A percentile compares a stretch with the other conserved stretches of the same genome.
Evolutionary conservation across 2,113 vertebrate species (phyloP).

Genomic region (Aythya baeri): DNA sequence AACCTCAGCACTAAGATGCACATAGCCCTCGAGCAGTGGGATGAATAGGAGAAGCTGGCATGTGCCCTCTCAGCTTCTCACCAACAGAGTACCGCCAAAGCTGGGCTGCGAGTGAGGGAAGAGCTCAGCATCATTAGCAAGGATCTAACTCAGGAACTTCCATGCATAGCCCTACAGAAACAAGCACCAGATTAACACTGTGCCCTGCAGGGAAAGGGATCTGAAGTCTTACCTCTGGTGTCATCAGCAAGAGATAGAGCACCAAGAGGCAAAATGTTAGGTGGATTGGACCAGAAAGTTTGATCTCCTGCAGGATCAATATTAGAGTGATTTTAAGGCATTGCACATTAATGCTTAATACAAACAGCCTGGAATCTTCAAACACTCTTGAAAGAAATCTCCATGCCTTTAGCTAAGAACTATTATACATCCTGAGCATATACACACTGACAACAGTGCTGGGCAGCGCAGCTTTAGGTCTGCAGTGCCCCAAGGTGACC

Average conservation of each 20-base stretch:
- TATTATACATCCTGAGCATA: neutral
- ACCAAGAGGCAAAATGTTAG: neutral
- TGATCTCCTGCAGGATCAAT: neutral
- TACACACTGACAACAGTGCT: neutral
- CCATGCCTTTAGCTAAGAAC: neutral
- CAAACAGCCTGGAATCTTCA: neutral
- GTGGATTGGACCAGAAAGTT: neutral
- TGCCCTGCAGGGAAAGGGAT: accelerated
- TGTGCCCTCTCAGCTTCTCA: neutral
- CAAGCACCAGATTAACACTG: neutral
- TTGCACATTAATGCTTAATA: neutral
- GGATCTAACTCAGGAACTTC: neutral
- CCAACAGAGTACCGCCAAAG: neutral
- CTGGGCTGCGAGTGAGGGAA: neutral
- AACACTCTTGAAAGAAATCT: neutral
- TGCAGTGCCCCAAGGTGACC: neutral
- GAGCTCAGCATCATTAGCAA: neutral
- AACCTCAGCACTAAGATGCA: neutral
- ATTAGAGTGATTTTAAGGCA: neutral
- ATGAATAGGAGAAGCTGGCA: neutral
- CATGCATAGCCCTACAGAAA: neutral
- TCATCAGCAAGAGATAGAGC: neutral
- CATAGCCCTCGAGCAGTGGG: too few species aligned
- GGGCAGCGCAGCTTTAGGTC: neutral
- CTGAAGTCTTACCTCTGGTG: accelerated